phyloP scores from a whole-genome alignment of 2,797 vertebrate species.

The Lycodopsis pacificus region DNA sequence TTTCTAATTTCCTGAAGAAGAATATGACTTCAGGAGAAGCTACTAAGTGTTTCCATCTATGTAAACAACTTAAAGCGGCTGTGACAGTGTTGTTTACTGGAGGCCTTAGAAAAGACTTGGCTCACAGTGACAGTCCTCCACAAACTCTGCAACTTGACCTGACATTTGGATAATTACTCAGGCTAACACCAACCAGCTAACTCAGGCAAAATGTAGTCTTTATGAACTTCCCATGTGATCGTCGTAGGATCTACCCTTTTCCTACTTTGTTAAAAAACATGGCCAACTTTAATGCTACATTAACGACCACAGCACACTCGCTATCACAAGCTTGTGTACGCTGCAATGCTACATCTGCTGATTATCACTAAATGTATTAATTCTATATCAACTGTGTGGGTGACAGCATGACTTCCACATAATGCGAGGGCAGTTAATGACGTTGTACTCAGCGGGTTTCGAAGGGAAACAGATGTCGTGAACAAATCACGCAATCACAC shows the following conservation, averaged over 20 bases:
- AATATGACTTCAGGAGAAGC: not conserved
- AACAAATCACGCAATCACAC: conserved; percentile 11
- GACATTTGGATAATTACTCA: conserved; percentile 24
- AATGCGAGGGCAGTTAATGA: not conserved
- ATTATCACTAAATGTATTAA: not conserved
- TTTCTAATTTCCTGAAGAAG: not conserved
- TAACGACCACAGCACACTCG: not conserved
- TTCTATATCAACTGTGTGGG: not conserved
- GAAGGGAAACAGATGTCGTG: not conserved
- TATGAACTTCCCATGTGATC: not conserved
- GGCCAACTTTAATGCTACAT: not conserved
- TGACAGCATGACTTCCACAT: not conserved
- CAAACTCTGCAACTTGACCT: conserved; percentile 48
- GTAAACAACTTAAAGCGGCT: conserved; percentile 27
- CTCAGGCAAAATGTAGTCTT: not conserved
- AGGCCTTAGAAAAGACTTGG: conserved; percentile 41
- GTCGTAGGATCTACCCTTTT: not conserved
- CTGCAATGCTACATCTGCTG: not conserved
- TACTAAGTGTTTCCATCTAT: not conserved
- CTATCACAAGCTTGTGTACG: not conserved
- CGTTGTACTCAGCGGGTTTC: not conserved
- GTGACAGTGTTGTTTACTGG: conserved; percentile 12
- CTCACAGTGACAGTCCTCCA: conserved; percentile 21
- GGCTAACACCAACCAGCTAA: conserved; percentile 3
- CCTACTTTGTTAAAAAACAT: not conserved